Evolutionary conservation across 92 coral and sea anemone species (phyloP).

Genomic region (Actinostola sp.): DNA sequence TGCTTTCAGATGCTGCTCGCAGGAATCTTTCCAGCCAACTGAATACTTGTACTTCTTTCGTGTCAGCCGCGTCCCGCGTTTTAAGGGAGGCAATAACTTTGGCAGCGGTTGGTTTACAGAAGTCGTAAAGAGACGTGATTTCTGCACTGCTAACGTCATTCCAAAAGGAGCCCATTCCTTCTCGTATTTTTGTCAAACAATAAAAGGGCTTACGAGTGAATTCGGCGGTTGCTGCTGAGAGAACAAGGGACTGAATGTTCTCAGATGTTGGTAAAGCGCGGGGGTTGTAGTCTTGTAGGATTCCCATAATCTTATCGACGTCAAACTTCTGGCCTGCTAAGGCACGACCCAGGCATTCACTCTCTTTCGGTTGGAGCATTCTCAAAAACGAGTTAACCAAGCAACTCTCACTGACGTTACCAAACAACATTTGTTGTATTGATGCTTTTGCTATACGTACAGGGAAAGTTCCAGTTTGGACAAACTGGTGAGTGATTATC

Average conservation of each 20-base stretch:
- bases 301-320: slow-evolving; percentile 18
- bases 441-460: slow-evolving; percentile 35
- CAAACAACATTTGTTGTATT: slow-evolving; percentile 26
- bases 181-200: slow-evolving; percentile 26
- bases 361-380: slow-evolving; percentile 40
- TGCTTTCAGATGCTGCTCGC: slow-evolving; percentile 5
- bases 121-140: slow-evolving; percentile 20
- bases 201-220: slow-evolving; percentile 36
- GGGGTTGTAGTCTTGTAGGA: slow-evolving; percentile 32
- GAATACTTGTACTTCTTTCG: slow-evolving; percentile 28
- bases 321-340: slow-evolving; percentile 28
- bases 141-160: slow-evolving; percentile 19
- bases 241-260: slow-evolving; percentile 29
- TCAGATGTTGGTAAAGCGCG: slow-evolving; percentile 16
- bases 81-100: slow-evolving; percentile 19
- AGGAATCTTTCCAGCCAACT: slow-evolving; percentile 33
- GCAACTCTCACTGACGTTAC: slow-evolving; percentile 29
- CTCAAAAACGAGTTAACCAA: slow-evolving; percentile 11
- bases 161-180: slow-evolving; percentile 49
- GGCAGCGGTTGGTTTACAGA: slow-evolving; percentile 22
- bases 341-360: slow-evolving; percentile 12
- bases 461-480: slow-evolving; percentile 44
- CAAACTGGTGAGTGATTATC: slow-evolving; percentile 44
- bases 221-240: slow-evolving; percentile 33
- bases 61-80: slow-evolving; percentile 2